phyloP scores from a whole-genome alignment of 2,888 invertebrate genomes.

The Diadegma fenestrale region DNA sequence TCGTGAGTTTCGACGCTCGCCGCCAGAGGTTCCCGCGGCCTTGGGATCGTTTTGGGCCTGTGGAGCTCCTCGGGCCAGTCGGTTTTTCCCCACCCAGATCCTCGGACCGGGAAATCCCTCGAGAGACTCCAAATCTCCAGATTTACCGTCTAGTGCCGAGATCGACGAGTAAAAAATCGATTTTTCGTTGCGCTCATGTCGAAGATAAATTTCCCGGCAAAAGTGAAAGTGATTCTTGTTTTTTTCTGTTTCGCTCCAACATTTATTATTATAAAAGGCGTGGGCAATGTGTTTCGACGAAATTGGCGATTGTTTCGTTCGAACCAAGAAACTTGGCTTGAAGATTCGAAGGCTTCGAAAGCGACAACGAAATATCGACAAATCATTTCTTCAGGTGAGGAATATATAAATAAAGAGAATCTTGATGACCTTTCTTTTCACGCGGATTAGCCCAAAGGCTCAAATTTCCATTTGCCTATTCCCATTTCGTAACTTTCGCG shows the following conservation, averaged over 20 bases:
- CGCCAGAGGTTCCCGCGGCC: conserved; percentile 32
- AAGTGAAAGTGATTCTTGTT: conserved; percentile 56
- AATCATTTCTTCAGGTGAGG: conserved; percentile 57
- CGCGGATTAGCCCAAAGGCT: conserved; percentile 3
- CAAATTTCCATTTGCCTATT: conserved; percentile 44
- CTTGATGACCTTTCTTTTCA: background rate
- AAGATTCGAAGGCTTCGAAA: conserved; percentile 37
- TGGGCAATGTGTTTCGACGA: conserved; percentile 59
- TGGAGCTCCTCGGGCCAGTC: conserved; percentile 9
- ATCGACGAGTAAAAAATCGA: conserved; percentile 19
- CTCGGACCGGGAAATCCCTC: conserved; percentile 46
- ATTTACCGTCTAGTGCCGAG: background rate
- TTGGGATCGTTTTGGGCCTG: conserved; percentile 5
- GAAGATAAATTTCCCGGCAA: background rate
- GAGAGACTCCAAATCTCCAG: conserved; percentile 12
- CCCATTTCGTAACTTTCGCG: conserved; percentile 10
- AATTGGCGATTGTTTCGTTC: conserved; percentile 54
- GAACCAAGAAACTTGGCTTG: conserved; percentile 38
- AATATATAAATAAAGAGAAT: background rate
- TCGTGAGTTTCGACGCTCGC: conserved; percentile 8
- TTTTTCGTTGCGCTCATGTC: conserved; percentile 13
- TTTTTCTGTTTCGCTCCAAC: conserved; percentile 2
- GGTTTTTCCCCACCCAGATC: conserved; percentile 22
- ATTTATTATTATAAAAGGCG: background rate
- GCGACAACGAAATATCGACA: conserved; percentile 17